Base-by-base conservation (phyloP, 2,888 invertebrate genomes). In the Apamea sordens region DNA sequence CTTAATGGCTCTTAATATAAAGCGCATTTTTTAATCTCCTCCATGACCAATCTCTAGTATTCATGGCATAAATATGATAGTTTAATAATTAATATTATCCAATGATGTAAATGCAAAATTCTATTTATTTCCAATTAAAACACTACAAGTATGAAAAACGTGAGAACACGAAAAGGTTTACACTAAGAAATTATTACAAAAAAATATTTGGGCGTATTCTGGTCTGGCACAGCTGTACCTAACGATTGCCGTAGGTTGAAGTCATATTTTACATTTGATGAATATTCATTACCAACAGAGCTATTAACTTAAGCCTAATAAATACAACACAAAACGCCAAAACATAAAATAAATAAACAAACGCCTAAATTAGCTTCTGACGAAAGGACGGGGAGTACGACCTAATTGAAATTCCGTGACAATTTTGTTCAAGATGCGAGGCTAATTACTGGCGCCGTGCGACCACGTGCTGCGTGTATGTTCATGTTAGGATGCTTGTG, bases 381-480 rank as follows among this genome's bases (percentile, higher is more conserved):
- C 24, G 2, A 21, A 8, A 28, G 32, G 4, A 41, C 21, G 10
- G 10, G 21, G 47, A 28, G 24, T 18, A n/a, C 21, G 41, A 67
- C 70, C 75, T 83, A 53, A 76, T 79, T 77, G n/a, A 1, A 50
- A 50, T 32, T 69, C 85, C 85, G 88, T 85, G 90, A 88, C 90
- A 92, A 93, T 91, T 94, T 95, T 93, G 94, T 95, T 93, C 94
- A 93, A 95, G 94, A 89, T 77, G 77, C 82, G 83, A 89, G 92
- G 89, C 95, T 95, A 95, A 94, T 94, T 94, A 95, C 67, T 67
- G 76, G 18, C 32, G 32, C 70, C 47, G 75, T 81, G 79, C 71
- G 71, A 67, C 76, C 69, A 28, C 71, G 59, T 65, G 41, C 80
- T 74, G 79, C 87, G 86, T 79, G 65, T 67, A 72, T 65, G 75